A percentile compares a stretch with the other conserved stretches of the same genome.
Evolutionary conservation across 2,797 vertebrate species (phyloP).

Genomic region (Takifugu rubripes): DNA sequence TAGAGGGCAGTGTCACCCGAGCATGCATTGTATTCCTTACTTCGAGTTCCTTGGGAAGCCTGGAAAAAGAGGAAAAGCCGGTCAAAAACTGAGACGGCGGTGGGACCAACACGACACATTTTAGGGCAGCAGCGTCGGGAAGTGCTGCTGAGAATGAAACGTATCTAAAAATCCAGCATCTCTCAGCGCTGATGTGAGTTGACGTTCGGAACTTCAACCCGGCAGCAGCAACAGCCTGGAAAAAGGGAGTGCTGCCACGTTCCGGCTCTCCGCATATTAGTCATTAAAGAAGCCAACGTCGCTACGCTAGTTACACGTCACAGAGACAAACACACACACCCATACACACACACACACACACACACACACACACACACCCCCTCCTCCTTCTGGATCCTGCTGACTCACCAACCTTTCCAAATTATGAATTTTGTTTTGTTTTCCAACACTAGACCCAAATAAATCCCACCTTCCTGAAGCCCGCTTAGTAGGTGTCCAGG

Average conservation of each 20-base stretch:
- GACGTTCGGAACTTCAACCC: no score
- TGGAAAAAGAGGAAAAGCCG: conserved; percentile 53
- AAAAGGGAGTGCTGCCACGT: background rate
- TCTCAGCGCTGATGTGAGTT: no score
- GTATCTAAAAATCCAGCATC: no score
- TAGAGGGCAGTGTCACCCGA: conserved; percentile 65
- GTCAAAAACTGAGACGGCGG: conserved; percentile 8
- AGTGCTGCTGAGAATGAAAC: conserved; percentile 3
- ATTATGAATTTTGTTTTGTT: no score
- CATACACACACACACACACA: background rate
- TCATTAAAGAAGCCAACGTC: conserved; percentile 15
- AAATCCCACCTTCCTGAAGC: conserved; percentile 70
- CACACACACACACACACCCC: background rate
- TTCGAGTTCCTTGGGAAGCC: conserved; percentile 51
- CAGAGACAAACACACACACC: conserved; percentile 16
- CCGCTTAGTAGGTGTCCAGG: conserved; percentile 58
- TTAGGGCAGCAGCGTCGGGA: background rate
- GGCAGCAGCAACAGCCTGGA: no score
- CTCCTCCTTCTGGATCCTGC: background rate
- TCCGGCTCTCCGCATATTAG: conserved; percentile 9
- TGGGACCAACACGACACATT: background rate
- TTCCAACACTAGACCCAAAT: conserved; percentile 70
- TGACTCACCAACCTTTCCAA: background rate
- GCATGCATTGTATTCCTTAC: conserved; percentile 74
- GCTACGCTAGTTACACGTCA: conserved; percentile 42